Evolutionary conservation across 2,888 invertebrate genomes (phyloP).

Genomic region (Hoplodrina ambigua): DNA sequence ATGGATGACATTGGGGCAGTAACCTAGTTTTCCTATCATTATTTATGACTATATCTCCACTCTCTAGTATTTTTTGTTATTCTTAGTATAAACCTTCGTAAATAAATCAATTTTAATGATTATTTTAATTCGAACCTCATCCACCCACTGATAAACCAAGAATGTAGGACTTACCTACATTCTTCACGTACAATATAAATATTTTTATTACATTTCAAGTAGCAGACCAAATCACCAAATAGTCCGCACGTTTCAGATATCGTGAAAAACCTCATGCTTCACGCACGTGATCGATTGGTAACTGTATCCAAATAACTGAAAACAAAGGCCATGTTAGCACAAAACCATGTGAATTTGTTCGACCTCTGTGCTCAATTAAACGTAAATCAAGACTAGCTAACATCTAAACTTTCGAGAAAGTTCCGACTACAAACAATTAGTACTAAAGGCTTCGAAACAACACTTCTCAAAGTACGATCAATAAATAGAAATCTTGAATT

Average conservation of each 20-base stretch:
- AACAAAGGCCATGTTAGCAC: slow-evolving; percentile 58
- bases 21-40: not conserved
- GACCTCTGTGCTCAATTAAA: slow-evolving; percentile 56
- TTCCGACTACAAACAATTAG: slow-evolving; percentile 42
- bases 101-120: slow-evolving; percentile 29
- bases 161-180: slow-evolving; percentile 40
- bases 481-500: slow-evolving; percentile 46
- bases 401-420: slow-evolving; percentile 46
- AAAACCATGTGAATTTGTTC: slow-evolving; percentile 51
- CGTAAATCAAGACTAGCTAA: slow-evolving; percentile 43
- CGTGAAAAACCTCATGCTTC: slow-evolving; percentile 42
- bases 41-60: not conserved
- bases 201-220: slow-evolving; percentile 52
- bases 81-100: slow-evolving; percentile 35
- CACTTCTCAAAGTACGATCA: slow-evolving; percentile 38
- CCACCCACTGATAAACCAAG: slow-evolving; percentile 35
- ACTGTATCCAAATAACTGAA: slow-evolving; percentile 55
- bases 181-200: slow-evolving; percentile 46
- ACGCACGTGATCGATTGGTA: slow-evolving; percentile 44
- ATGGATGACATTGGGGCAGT: not conserved
- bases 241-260: slow-evolving; percentile 49
- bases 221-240: slow-evolving; percentile 56
- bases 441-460: slow-evolving; percentile 34
- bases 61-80: slow-evolving; percentile 7
- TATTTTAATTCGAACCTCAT: slow-evolving; percentile 24